A percentile compares a stretch with the other conserved stretches of the same genome.
These are phyloP conservation scores for Austrolebias charrua DNA, from an alignment of 2,797 vertebrate genomes.

Conservation along the genomic window DNA sequence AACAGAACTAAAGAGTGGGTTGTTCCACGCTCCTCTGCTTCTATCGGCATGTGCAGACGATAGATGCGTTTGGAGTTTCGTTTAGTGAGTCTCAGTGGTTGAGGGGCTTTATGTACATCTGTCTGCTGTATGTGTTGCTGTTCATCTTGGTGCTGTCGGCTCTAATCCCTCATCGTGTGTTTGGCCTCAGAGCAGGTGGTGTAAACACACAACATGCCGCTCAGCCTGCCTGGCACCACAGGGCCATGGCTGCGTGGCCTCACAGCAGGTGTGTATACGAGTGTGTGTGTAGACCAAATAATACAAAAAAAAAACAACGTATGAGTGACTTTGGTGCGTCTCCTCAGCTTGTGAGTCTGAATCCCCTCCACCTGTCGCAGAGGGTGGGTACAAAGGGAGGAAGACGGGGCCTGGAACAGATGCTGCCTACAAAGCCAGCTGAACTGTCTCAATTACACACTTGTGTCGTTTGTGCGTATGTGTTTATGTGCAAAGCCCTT, in stretches of 20 bases:
- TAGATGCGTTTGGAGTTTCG: conserved; percentile 23
- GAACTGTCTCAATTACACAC: conserved; percentile 50
- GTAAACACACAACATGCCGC: conserved; percentile 56
- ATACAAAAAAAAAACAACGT: conserved; percentile 54
- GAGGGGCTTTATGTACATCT: conserved; percentile 30
- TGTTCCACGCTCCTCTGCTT: conserved; percentile 22
- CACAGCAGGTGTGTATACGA: conserved; percentile 59
- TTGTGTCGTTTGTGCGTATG: conserved; percentile 33
- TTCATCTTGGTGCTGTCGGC: conserved; percentile 46
- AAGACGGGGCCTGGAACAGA: conserved; percentile 74
- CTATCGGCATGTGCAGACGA: conserved; percentile 25
- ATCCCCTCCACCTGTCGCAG: conserved; percentile 78
- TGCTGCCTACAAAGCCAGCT: conserved; percentile 71
- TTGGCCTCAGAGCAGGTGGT: conserved; percentile 74
- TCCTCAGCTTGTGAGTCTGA: conserved; percentile 47
- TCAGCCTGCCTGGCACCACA: conserved; percentile 65
- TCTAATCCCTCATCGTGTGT: conserved; percentile 59
- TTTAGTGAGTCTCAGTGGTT: conserved; percentile 27
- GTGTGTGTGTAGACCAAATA: conserved; percentile 6
- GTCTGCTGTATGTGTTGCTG: conserved; percentile 41
- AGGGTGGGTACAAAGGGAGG: conserved; percentile 66
- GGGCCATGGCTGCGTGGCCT: conserved; percentile 53
- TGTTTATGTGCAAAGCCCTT: conserved; percentile 18
- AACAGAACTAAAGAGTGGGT: conserved; percentile 17
- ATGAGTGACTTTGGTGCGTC: conserved; percentile 50